Conservation (phyloP, 2,888 invertebrate species). For the Spilarctia lutea region DNA sequence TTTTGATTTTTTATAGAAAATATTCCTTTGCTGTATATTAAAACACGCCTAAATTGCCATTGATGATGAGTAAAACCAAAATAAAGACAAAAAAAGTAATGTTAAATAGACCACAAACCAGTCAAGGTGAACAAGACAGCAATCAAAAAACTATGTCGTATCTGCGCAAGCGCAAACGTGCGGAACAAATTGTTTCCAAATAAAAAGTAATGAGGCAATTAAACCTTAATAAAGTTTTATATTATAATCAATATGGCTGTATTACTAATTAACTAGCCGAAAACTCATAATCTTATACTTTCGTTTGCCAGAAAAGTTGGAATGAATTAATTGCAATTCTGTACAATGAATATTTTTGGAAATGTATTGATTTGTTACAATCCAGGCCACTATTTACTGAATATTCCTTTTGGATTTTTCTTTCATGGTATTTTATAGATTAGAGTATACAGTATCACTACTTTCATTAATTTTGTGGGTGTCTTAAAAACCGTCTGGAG, state of each 20-base stretch:
- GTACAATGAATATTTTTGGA: neutral
- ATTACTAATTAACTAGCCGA: neutral
- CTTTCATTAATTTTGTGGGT: too few species aligned
- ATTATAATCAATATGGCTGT: neutral
- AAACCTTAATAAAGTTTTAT: constrained; percentile 28
- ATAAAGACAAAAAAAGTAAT: neutral
- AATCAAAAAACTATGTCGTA: constrained; percentile 2
- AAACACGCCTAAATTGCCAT: neutral
- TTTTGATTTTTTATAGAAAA: too few species aligned
- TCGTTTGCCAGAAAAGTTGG: too few species aligned
- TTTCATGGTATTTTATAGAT: too few species aligned
- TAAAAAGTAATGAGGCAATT: constrained; percentile 25
- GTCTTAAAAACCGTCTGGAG: too few species aligned
- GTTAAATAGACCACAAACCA: neutral
- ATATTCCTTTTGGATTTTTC: neutral
- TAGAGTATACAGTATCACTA: too few species aligned
- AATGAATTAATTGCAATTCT: neutral
- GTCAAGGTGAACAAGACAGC: constrained; percentile 19
- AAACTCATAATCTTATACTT: neutral
- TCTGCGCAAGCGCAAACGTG: constrained; percentile 32
- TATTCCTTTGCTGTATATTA: neutral
- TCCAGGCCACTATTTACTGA: neutral
- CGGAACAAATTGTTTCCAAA: constrained; percentile 31
- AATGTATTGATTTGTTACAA: too few species aligned
- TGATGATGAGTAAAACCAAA: neutral